Evolutionary conservation across 2,797 vertebrate genomes (phyloP).

Genomic region (Lepus oiostolus): DNA sequence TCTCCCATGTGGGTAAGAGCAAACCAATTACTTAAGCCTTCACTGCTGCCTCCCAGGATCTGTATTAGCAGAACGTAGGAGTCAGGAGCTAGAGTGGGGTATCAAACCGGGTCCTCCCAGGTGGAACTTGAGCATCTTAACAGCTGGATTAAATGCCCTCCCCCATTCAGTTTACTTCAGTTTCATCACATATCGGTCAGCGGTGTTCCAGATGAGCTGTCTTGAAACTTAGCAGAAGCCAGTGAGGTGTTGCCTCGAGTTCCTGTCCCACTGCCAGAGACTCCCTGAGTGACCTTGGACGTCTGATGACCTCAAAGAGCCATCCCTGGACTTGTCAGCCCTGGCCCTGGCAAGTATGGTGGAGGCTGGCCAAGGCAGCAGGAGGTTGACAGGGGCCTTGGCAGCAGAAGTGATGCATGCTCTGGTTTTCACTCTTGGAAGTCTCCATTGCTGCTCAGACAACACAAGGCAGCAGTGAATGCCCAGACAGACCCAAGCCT

Average conservation of each 20-base stretch:
- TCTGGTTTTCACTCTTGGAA: background rate
- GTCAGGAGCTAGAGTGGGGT: too few species aligned
- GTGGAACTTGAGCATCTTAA: too few species aligned
- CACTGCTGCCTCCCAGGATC: too few species aligned
- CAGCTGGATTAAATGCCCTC: too few species aligned
- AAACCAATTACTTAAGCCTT: too few species aligned
- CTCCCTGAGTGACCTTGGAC: background rate
- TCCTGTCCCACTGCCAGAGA: background rate
- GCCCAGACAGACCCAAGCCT: background rate
- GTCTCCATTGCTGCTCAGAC: background rate
- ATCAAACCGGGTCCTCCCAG: too few species aligned
- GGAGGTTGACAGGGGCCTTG: background rate
- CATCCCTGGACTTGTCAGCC: background rate
- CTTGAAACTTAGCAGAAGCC: background rate
- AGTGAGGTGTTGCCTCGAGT: background rate
- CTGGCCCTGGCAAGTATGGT: background rate
- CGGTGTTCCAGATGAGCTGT: background rate
- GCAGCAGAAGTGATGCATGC: background rate
- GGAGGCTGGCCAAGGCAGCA: background rate
- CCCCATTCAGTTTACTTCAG: background rate
- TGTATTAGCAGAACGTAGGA: too few species aligned
- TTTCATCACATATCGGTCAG: background rate
- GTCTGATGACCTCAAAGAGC: background rate
- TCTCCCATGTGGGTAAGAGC: too few species aligned
- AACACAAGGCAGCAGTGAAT: background rate